Evolutionary conservation across 2,888 invertebrate species (phyloP), one percentile per base, ranked within the genome.

Genomic region (Heliconius sara): DNA sequence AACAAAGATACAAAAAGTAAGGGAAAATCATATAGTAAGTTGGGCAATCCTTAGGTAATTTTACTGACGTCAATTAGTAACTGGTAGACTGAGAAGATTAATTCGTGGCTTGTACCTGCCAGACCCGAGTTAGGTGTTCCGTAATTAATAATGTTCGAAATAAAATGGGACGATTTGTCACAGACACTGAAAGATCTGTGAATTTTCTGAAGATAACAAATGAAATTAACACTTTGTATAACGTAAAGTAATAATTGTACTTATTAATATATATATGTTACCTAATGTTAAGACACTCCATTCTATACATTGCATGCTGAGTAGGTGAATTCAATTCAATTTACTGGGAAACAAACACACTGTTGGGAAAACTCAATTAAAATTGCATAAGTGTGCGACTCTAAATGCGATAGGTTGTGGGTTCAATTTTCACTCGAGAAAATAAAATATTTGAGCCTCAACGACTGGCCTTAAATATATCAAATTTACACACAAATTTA

Each of bases 31-130:
- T 10, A n/a, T n/a, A n/a, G 3, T 12, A 22, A 12, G 10, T 22
- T 9, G 60, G 3, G 12, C 22, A 60, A n/a, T 60, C 12, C n/a
- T 60, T n/a, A n/a, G 60, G 12, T 70, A 13, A 43, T 27, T 13
- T n/a, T 43, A 16, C 16, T 16, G 25, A 47, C 43, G 43, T 70
- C 43, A 34, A 60, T 60, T 60, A 60, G 73, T 73, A 60, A 73
- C 34, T 60, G 16, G 34, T 34, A 34, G 34, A 30, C 60, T 73
- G 16, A 60, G 9, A 60, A 60, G 39, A 73, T 73, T 60, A 73
- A 73, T 16, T 73, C 10, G 34, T 73, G 73, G 73, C 16, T 73
- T 39, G 73, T 73, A 73, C 73, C 73, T 73, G 73, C 34, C 34
- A 73, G 73, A 73, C 73, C 39, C 60, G n/a, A 10, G 60, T 73